Conservation (phyloP, 2,797 vertebrate genomes). For the Argya squamiceps region DNA sequence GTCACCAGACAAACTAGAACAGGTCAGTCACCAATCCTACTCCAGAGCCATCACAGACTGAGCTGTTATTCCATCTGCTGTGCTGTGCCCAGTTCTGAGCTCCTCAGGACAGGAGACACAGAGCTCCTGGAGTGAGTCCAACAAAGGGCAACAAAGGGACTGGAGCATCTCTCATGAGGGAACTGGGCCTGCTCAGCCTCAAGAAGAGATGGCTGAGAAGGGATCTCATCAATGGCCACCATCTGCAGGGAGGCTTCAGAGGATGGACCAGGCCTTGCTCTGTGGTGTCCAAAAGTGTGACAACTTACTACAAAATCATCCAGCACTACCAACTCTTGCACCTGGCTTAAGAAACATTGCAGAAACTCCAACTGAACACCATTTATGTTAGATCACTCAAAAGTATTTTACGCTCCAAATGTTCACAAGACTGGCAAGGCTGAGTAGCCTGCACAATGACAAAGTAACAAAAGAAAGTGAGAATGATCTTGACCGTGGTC, state of each 20-base stretch:
- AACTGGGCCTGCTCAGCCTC: neutral
- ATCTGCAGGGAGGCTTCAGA: neutral
- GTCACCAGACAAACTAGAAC: neutral
- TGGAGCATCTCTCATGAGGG: neutral
- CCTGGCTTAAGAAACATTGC: neutral
- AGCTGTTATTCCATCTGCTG: neutral
- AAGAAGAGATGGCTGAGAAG: neutral
- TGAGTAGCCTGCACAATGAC: neutral
- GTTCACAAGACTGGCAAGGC: neutral
- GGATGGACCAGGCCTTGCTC: neutral
- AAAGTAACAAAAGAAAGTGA: neutral
- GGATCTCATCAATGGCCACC: neutral
- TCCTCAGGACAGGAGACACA: neutral
- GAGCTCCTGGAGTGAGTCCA: too few species aligned
- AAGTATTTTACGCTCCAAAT: neutral
- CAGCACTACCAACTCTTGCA: neutral
- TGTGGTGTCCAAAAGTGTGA: neutral
- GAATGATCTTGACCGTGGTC: neutral
- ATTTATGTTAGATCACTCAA: neutral
- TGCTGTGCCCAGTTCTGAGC: neutral
- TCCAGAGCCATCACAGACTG: neutral
- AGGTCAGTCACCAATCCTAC: neutral
- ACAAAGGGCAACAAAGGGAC: neutral
- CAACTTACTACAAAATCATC: neutral
- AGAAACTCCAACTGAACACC: accelerated